These are phyloP conservation scores for Drosophila triauraria DNA, from an alignment of 1,140 invertebrate genomes.

Conservation along the genomic window DNA sequence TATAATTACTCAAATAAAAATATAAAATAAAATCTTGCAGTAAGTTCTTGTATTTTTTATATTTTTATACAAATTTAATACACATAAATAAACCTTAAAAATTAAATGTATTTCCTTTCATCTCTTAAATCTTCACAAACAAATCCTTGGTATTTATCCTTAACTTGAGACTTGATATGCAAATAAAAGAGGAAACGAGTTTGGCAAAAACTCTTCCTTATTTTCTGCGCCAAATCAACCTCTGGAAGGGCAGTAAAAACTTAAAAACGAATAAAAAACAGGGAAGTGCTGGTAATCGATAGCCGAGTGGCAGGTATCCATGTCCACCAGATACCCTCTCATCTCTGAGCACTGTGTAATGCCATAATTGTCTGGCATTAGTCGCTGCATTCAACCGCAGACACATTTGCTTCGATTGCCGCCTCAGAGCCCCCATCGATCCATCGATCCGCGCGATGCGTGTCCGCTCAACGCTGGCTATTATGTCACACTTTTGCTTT, in stretches of 20 bases:
- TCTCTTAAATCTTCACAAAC: background rate
- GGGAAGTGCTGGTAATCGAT: constrained; percentile 51
- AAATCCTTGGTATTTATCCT: background rate
- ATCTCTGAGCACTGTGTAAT: constrained; percentile 35
- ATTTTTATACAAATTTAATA: no score
- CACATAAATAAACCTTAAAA: no score
- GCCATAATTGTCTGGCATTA: constrained; percentile 75
- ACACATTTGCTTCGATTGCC: constrained; percentile 55
- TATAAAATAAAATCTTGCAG: no score
- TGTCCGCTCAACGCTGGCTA: constrained; percentile 41
- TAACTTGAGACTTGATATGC: constrained; percentile 5
- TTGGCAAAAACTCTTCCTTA: constrained; percentile 19
- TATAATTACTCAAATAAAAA: no score
- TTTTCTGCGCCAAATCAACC: constrained; percentile 14
- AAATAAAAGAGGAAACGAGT: constrained; percentile 16
- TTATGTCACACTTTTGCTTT: constrained; percentile 78
- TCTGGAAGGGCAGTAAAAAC: background rate
- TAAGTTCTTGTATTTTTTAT: no score
- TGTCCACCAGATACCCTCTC: constrained; percentile 49
- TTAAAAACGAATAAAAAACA: constrained; percentile 4
- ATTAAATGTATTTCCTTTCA: background rate
- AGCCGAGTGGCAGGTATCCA: constrained; percentile 47
- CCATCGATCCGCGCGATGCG: constrained; percentile 12
- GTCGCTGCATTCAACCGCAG: constrained; percentile 75
- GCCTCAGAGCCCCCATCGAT: constrained; percentile 7